Percentiles rank a stretch among this genome's conserved stretches.
Evolutionary conservation across 1,140 invertebrate genomes (phyloP).

Genomic region (Calliopsis andreniformis): DNA sequence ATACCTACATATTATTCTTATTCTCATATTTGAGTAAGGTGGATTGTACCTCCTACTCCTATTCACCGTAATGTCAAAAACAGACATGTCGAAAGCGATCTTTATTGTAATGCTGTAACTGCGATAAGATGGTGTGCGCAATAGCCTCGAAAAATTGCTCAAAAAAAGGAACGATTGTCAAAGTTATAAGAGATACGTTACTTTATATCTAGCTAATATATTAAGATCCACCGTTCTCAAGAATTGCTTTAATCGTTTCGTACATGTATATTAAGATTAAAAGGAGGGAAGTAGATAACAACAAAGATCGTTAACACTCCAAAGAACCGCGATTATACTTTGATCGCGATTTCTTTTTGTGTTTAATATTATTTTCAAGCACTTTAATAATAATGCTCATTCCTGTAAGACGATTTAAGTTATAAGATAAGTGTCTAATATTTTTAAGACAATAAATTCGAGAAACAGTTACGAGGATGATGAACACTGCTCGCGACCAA

Average conservation of each 20-base stretch:
- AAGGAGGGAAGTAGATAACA: slow-evolving; percentile 55
- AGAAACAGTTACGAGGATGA: too few relatives aligned
- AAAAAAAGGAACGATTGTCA: slow-evolving; percentile 62
- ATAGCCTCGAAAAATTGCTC: slow-evolving; percentile 36
- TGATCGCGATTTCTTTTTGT: background rate
- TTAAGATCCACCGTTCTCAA: slow-evolving; percentile 33
- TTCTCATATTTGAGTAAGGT: slow-evolving; percentile 48
- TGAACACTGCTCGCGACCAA: too few relatives aligned
- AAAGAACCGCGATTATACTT: slow-evolving; percentile 3
- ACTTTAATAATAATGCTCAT: too few relatives aligned
- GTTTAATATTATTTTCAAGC: background rate
- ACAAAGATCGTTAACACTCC: slow-evolving; percentile 41
- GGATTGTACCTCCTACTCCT: slow-evolving; percentile 48
- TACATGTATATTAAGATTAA: slow-evolving; percentile 38
- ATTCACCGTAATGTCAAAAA: slow-evolving; percentile 19
- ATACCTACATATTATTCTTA: background rate
- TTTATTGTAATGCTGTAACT: slow-evolving; percentile 10
- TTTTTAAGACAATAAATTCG: background rate
- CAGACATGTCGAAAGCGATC: slow-evolving; percentile 1
- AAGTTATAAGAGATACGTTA: slow-evolving; percentile 44
- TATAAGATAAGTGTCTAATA: too few relatives aligned
- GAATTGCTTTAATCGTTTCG: slow-evolving; percentile 11
- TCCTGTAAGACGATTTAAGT: too few relatives aligned
- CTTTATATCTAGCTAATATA: slow-evolving; percentile 23
- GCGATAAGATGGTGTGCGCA: slow-evolving; percentile 7